phyloP scores from a whole-genome alignment of 2,797 vertebrate genomes.

The Bradypodion pumilum region DNA sequence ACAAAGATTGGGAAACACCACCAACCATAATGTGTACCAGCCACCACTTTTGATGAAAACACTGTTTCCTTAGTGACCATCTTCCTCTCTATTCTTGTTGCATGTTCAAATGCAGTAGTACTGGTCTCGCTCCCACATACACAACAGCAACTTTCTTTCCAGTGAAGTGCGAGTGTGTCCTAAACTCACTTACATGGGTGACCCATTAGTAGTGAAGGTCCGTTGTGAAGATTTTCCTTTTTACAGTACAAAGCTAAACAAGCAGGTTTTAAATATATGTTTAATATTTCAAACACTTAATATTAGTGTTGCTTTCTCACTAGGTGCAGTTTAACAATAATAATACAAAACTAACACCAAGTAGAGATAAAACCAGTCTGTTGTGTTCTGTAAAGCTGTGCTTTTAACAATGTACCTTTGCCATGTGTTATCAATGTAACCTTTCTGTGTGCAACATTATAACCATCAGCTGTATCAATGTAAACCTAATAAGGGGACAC shows the following conservation, averaged over 20 bases:
- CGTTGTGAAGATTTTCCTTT: neutral
- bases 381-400: too few species aligned
- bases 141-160: neutral
- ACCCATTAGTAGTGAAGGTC: neutral
- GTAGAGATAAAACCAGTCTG: constrained; percentile 61
- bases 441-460: too few species aligned
- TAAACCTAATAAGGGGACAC: too few species aligned
- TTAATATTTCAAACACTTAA: neutral
- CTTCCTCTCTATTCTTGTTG: neutral
- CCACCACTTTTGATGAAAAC: neutral
- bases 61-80: neutral
- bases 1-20: too few species aligned
- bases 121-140: neutral
- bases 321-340: neutral
- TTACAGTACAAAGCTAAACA: neutral
- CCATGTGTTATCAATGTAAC: too few species aligned
- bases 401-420: too few species aligned
- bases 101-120: neutral
- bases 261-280: neutral
- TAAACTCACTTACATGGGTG: neutral
- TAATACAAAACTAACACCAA: constrained; percentile 55
- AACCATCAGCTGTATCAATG: too few species aligned
- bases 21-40: neutral
- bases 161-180: neutral
- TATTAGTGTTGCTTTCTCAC: neutral